Evolutionary conservation across 2,797 vertebrate species (phyloP).

Genomic region (Syngnathus acus): DNA sequence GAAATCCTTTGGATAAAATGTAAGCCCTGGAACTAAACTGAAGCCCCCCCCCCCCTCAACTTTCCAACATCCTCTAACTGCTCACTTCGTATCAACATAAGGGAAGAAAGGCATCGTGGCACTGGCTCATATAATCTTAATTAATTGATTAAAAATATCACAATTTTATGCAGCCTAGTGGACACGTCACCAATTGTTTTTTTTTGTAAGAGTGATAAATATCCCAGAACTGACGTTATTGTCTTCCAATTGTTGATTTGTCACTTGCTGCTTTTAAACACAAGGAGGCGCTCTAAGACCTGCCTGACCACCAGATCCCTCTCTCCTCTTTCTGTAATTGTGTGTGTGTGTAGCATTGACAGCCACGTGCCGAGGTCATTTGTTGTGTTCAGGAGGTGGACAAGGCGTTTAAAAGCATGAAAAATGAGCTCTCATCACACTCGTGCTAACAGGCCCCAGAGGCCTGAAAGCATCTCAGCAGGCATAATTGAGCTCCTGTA

Average conservation of each 20-base stretch:
- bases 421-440: background rate
- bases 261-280: constrained; percentile 42
- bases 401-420: background rate
- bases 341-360: background rate
- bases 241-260: background rate
- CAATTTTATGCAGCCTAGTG: no score
- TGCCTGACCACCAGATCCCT: constrained; percentile 12
- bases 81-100: constrained; percentile 27
- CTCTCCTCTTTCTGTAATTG: background rate
- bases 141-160: no score
- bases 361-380: background rate
- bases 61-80: background rate
- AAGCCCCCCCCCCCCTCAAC: background rate
- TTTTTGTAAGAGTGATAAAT: background rate
- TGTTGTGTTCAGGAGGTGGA: background rate
- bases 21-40: constrained; percentile 59
- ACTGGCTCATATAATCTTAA: constrained; percentile 21
- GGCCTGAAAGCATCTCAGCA: background rate
- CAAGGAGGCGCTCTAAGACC: constrained; percentile 64
- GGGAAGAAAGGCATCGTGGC: constrained; percentile 24
- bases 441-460: background rate
- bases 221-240: no score
- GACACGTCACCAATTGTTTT: no score
- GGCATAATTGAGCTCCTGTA: background rate
- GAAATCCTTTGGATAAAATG: constrained; percentile 65